phyloP scores from a whole-genome alignment of 30 jellyfish, hydroid and myxozoan species.

The Aurelia aurita region DNA sequence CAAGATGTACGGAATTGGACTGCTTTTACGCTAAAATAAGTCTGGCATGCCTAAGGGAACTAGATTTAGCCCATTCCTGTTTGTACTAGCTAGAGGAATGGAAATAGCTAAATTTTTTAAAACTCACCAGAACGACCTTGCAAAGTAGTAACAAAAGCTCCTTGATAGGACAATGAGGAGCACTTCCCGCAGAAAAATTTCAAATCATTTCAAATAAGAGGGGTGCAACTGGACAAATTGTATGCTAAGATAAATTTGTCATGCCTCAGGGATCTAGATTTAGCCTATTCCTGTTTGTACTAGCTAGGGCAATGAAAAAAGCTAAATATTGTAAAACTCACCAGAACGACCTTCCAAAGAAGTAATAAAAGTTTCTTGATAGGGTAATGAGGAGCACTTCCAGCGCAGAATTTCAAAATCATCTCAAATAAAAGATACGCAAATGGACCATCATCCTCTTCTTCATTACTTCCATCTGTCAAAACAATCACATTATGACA shows the following conservation, averaged over 20 bases:
- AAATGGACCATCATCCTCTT: slow-evolving; percentile 91
- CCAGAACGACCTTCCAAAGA: slow-evolving; percentile 93
- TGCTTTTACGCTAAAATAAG: slow-evolving; percentile 18
- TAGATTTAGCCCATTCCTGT: too few relatives aligned
- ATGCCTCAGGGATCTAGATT: too few relatives aligned
- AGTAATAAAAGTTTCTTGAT: slow-evolving; percentile 88
- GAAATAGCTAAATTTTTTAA: too few relatives aligned
- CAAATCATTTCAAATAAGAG: slow-evolving; percentile 82
- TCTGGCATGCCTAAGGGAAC: too few relatives aligned
- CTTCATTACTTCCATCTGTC: slow-evolving; percentile 90
- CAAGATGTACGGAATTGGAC: slow-evolving; percentile 85
- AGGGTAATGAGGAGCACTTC: slow-evolving; percentile 97
- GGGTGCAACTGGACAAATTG: slow-evolving; percentile 88
- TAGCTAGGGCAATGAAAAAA: too few relatives aligned
- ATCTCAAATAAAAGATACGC: slow-evolving; percentile 86
- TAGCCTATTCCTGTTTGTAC: too few relatives aligned
- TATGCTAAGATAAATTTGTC: too few relatives aligned
- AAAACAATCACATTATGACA: background rate
- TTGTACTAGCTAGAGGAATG: too few relatives aligned
- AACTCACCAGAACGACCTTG: too few relatives aligned
- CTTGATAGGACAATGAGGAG: slow-evolving; percentile 93
- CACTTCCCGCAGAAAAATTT: slow-evolving; percentile 95
- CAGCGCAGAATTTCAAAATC: slow-evolving; percentile 97
- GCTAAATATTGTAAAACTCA: background rate
- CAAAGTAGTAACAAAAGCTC: slow-evolving; percentile 21